Evolutionary conservation across 2,888 invertebrate genomes (phyloP), one percentile per base, ranked within the genome.

Genomic region (Aleiodes alternator): DNA sequence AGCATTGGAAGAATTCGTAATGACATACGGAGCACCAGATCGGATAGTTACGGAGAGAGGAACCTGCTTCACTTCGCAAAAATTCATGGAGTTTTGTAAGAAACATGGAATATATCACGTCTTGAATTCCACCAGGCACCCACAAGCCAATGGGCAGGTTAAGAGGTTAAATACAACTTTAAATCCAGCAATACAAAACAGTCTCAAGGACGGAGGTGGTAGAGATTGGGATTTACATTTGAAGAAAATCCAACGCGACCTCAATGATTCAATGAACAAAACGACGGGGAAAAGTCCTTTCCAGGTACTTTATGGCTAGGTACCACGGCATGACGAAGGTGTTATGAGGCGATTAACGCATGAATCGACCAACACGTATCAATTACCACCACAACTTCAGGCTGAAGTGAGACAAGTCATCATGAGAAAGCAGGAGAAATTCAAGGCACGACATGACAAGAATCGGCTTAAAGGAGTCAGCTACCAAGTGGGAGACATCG

Each of bases 61-160:
- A n/a, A n/a, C n/a, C n/a, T n/a, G n/a, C n/a, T n/a, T n/a, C n/a
- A n/a, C n/a, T n/a, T n/a, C n/a, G n/a, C n/a, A n/a, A n/a, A n/a
- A n/a, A n/a, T n/a, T n/a, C n/a, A n/a, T n/a, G n/a, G n/a, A n/a
- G n/a, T n/a, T n/a, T n/a, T n/a, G n/a, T n/a, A n/a, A n/a, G n/a
- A n/a, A n/a, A n/a, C n/a, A n/a, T n/a, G n/a, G n/a, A n/a, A n/a
- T n/a, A n/a, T 8, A 79, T 82, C 82, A 83, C 68, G 61, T 82
- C 7, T 76, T 77, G 59, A 83, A 80, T 68, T 82, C 83, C 12
- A 82, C 43, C 9, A 43, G 43, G 9, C 11, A 43, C 7, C 84
- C 84, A 0, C 76, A 83, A 68, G 83, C 83, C 3, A 84, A 84
- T 57, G 83, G 84, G 0, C 84, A 85, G 73, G 80, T 83, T 5